A percentile compares a stretch with the other conserved stretches of the same genome.
These are phyloP conservation scores for Drosophila paulistorum DNA, from an alignment of 1,140 invertebrate genomes.

Conservation along the genomic window DNA sequence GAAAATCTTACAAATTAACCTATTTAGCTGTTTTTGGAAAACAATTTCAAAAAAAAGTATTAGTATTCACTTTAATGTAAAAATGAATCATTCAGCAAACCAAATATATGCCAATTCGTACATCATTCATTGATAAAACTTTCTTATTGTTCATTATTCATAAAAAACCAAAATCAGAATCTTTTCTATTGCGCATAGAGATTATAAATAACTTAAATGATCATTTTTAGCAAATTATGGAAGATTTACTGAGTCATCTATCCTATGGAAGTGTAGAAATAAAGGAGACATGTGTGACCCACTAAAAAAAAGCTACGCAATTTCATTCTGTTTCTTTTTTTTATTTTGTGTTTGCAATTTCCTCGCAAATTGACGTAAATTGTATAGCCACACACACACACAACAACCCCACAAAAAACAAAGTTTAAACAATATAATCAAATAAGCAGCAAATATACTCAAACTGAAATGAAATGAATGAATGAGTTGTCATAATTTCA, in stretches of 20 bases:
- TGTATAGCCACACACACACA: constrained; percentile 1
- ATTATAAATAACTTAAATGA: background rate
- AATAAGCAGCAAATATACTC: constrained; percentile 51
- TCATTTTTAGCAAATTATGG: constrained; percentile 5
- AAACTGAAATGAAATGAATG: constrained; percentile 58
- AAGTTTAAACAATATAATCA: constrained; percentile 44
- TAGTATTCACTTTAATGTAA: background rate
- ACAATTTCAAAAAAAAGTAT: too few relatives aligned
- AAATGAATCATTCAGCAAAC: background rate
- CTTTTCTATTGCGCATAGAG: background rate
- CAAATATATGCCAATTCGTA: background rate
- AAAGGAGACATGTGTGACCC: constrained; percentile 1
- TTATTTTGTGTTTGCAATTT: constrained; percentile 3
- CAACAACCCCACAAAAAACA: background rate
- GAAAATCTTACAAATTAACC: too few relatives aligned
- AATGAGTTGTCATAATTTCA: constrained; percentile 50
- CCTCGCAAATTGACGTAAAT: constrained; percentile 9
- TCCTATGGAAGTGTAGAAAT: too few relatives aligned
- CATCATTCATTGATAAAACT: background rate
- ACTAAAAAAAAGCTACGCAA: constrained; percentile 2
- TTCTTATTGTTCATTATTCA: background rate
- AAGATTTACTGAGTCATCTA: background rate
- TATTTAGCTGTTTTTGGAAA: too few relatives aligned
- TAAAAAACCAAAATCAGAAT: background rate
- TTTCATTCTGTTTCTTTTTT: background rate